Evolutionary conservation across 2,113 vertebrate species (phyloP).

Genomic region (Calidris pygmaea): DNA sequence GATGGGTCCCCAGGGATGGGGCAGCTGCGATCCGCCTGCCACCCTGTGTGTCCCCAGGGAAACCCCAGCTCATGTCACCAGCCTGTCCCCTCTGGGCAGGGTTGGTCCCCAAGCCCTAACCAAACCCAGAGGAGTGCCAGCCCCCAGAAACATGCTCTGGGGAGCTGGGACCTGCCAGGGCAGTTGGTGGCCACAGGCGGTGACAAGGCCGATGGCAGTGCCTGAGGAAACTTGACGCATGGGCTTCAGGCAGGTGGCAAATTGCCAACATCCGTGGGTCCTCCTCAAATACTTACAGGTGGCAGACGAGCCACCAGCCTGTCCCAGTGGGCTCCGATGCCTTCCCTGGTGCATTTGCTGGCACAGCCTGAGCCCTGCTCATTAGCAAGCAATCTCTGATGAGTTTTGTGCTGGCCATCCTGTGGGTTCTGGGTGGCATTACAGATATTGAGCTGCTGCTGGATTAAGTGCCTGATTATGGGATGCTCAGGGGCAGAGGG

Average conservation of each 20-base stretch:
- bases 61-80: not conserved
- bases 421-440: fast-evolving
- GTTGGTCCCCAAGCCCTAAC: fast-evolving
- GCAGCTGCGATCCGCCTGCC: not conserved
- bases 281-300: not conserved
- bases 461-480: not conserved
- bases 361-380: not conserved
- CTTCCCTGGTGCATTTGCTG: not conserved
- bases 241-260: not conserved
- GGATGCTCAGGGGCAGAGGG: not conserved
- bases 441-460: fast-evolving
- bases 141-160: not conserved
- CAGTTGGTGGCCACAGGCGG: fast-evolving
- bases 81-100: not conserved
- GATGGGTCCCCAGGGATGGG: not conserved
- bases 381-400: not conserved
- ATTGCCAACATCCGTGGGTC: not conserved
- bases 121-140: not conserved
- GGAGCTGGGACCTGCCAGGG: not conserved
- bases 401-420: not conserved
- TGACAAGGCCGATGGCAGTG: fast-evolving
- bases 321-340: not conserved
- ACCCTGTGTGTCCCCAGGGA: not conserved
- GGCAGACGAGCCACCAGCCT: not conserved
- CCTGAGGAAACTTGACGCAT: not conserved